Base-by-base conservation (phyloP, 2,797 vertebrate species). In the Brotula barbata region DNA sequence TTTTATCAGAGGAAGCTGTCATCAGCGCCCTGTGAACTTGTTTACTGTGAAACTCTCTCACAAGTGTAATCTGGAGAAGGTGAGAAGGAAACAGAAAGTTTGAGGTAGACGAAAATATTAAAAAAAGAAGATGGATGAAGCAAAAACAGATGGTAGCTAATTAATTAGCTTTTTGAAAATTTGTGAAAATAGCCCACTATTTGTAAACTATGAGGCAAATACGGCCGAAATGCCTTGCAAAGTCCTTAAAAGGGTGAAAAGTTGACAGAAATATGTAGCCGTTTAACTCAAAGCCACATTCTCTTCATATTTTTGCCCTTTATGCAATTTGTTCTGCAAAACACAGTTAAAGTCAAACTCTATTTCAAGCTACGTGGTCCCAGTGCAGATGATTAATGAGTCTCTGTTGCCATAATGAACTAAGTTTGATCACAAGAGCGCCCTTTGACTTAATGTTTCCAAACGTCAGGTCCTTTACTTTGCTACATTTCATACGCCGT, bases 401-500 rank as follows among this genome's bases (percentile, higher is more conserved):
- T 62, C 34, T 11, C 22, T 40, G 22, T 64, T 71, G 67, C 34
- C 3, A 20, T 57, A 36, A 71, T 51, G 63, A 75, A 62, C 10
- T 33, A 23, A 68, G 20, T 54, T 22, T 20, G 10, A 13, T 53
- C 19, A 33, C 47, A 7, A 23, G 15, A 68, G 17, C 3, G 1
- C 16, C 58, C 40, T 54, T 43, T 25, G 12, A 43, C 22, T 57
- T 78, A 62, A 76, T 64, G 19, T 53, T 72, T 64, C 69, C 36
- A 37, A 15, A n/a, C 34, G 59, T 23, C 23, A 20, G 17, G 17
- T 60, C 19, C 43, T 65, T 55, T 45, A 46, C 34, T 72, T 58
- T 39, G 65, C 55, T 73, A 58, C 42, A 62, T 80, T 85, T 71
- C 31, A 53, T 66, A 56, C 76, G 56, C 58, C 13, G 48, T 46